Conservation (phyloP, 1,140 invertebrate species). For the Bemisia tabaci region DNA sequence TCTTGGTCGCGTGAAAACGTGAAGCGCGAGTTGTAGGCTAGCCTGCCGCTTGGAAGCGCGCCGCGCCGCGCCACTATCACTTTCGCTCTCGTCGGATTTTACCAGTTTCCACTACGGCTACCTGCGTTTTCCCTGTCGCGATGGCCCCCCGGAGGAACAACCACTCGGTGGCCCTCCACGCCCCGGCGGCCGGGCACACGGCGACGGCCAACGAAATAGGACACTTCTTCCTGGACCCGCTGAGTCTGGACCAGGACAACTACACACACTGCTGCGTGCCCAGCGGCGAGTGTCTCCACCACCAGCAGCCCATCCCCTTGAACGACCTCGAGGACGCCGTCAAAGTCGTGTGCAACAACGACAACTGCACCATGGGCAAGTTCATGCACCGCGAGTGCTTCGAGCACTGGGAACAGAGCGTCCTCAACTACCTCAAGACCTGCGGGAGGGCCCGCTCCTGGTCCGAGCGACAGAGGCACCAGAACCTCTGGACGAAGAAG, state of each 20-base stretch:
- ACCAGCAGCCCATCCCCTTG: slow-evolving; percentile 44
- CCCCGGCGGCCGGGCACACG: too few relatives aligned
- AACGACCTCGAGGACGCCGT: slow-evolving; percentile 66
- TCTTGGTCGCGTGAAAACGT: too few relatives aligned
- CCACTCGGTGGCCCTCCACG: not conserved
- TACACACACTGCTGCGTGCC: slow-evolving; percentile 66
- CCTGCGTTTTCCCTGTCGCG: not conserved
- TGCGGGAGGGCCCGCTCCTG: slow-evolving; percentile 81
- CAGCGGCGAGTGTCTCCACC: slow-evolving; percentile 44
- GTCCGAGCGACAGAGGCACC: slow-evolving; percentile 83
- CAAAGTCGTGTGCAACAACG: slow-evolving; percentile 90
- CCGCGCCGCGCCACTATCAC: too few relatives aligned
- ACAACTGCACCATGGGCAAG: slow-evolving; percentile 66
- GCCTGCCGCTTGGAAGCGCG: too few relatives aligned
- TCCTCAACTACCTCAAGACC: slow-evolving; percentile 74
- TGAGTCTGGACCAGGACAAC: slow-evolving; percentile 19
- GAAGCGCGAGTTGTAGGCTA: too few relatives aligned
- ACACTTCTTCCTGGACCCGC: not conserved
- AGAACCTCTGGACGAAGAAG: slow-evolving; percentile 95
- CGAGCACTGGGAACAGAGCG: slow-evolving; percentile 77
- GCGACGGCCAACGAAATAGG: not conserved
- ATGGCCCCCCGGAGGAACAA: not conserved
- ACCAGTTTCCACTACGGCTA: not conserved
- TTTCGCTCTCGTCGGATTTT: too few relatives aligned
- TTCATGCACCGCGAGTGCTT: slow-evolving; percentile 95